Conservation (phyloP, 64 coral and sea anemone species). For the Anthopleura sola region DNA sequence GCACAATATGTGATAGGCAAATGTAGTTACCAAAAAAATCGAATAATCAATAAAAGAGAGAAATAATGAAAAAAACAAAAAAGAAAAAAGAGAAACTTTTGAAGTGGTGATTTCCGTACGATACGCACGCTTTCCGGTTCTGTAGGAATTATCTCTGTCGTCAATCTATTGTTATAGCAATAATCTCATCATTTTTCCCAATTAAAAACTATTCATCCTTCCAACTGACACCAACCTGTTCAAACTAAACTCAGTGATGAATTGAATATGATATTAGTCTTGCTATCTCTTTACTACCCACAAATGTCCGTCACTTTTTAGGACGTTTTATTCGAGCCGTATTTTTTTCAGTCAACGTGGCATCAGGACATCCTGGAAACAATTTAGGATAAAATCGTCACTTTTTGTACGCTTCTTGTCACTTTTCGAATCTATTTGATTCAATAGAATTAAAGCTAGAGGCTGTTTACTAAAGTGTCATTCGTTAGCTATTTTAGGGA, state of each 20-base stretch:
- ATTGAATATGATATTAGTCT: neutral
- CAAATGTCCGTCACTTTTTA: neutral
- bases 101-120: neutral
- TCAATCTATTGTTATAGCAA: conserved; percentile 2
- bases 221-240: neutral
- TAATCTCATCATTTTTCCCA: neutral
- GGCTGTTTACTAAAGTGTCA: neutral
- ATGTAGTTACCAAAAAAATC: too few relatives aligned
- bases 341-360: neutral
- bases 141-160: neutral
- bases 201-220: neutral
- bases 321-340: neutral
- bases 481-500: neutral
- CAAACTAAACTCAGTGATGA: neutral
- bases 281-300: neutral
- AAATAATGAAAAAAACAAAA: too few relatives aligned
- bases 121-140: neutral
- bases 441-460: neutral
- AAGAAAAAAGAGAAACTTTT: too few relatives aligned
- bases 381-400: neutral
- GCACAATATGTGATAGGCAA: too few relatives aligned
- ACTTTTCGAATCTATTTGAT: neutral
- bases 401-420: neutral
- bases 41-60: too few relatives aligned
- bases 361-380: neutral